These are phyloP conservation scores for Zaprionus camerounensis DNA, from an alignment of 1,140 invertebrate genomes.

Conservation along the genomic window DNA sequence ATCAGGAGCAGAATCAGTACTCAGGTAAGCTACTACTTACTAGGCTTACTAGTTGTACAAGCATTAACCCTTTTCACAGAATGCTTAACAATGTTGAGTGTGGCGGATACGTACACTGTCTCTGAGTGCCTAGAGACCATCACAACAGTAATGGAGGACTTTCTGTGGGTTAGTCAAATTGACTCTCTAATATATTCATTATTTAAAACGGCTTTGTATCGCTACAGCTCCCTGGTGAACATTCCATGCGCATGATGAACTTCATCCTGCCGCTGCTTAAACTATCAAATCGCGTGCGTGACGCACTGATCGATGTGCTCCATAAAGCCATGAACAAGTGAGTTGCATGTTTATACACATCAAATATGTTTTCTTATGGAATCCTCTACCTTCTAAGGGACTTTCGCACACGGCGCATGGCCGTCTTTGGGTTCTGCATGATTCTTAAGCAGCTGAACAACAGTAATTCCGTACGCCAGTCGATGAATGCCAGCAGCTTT, in stretches of 20 bases:
- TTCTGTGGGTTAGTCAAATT: slow-evolving; percentile 65
- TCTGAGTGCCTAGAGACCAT: slow-evolving; percentile 75
- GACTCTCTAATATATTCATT: background rate
- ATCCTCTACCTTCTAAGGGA: slow-evolving; percentile 41
- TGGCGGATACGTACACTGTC: slow-evolving; percentile 79
- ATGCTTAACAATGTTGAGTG: slow-evolving; percentile 73
- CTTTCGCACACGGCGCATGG: slow-evolving; percentile 70
- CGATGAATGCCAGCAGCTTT: slow-evolving; percentile 60
- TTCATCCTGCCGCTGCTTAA: slow-evolving; percentile 78
- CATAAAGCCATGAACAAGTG: slow-evolving; percentile 77
- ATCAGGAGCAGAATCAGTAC: slow-evolving; percentile 79
- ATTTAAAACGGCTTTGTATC: background rate
- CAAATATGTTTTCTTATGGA: background rate
- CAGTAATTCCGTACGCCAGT: slow-evolving; percentile 71
- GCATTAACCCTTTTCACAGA: slow-evolving; percentile 43
- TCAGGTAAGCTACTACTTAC: slow-evolving; percentile 47
- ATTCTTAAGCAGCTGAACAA: slow-evolving; percentile 80
- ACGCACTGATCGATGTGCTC: slow-evolving; percentile 77
- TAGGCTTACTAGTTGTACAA: background rate
- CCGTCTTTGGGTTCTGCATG: slow-evolving; percentile 83
- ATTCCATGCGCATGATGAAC: slow-evolving; percentile 84
- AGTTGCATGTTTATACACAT: background rate
- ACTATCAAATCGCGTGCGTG: slow-evolving; percentile 71
- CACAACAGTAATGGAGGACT: slow-evolving; percentile 75
- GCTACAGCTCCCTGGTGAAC: slow-evolving; percentile 72